A percentile compares a stretch with the other conserved stretches of the same genome.
These are phyloP conservation scores for Caranx ignobilis DNA, from an alignment of 2,113 vertebrate genomes.

Conservation along the genomic window DNA sequence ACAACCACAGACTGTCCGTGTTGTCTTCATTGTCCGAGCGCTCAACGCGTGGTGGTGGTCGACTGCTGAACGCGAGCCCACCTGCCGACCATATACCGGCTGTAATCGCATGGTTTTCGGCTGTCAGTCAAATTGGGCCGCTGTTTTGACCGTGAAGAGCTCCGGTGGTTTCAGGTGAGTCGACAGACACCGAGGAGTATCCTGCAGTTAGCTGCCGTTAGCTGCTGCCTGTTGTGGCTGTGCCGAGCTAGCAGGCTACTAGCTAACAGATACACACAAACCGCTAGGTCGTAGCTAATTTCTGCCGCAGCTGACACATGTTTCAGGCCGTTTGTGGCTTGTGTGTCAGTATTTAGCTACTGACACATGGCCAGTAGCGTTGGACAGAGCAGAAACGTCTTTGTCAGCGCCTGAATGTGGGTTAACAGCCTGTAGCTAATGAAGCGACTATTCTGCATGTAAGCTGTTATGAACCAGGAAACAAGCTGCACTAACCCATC, in stretches of 20 bases:
- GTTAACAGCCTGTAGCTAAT: slow-evolving; percentile 14
- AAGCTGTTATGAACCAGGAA: slow-evolving; percentile 43
- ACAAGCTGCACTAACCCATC: not conserved
- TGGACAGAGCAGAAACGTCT: not conserved
- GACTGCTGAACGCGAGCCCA: slow-evolving; percentile 25
- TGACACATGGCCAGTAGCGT: not conserved
- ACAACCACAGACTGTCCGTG: slow-evolving; percentile 17
- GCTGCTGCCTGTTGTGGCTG: slow-evolving; percentile 35
- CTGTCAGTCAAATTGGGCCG: not conserved
- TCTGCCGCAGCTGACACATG: slow-evolving; percentile 4
- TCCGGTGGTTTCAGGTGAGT: slow-evolving; percentile 70
- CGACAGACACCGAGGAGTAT: slow-evolving; percentile 5
- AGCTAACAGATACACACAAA: slow-evolving; percentile 33
- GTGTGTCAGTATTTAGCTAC: not conserved
- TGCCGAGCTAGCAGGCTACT: slow-evolving; percentile 50
- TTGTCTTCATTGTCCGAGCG: slow-evolving; percentile 50
- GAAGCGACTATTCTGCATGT: slow-evolving; percentile 23
- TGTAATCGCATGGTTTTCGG: not conserved
- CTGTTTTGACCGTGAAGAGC: slow-evolving; percentile 8
- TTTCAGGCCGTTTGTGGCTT: not conserved
- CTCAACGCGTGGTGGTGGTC: slow-evolving; percentile 73
- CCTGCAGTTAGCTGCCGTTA: slow-evolving; percentile 42
- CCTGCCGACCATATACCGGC: slow-evolving; percentile 1
- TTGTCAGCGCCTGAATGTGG: slow-evolving; percentile 4
- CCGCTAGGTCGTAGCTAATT: slow-evolving; percentile 28